These are phyloP conservation scores for Dryobota labecula DNA, from an alignment of 2,888 invertebrate species.

Conservation along the genomic window DNA sequence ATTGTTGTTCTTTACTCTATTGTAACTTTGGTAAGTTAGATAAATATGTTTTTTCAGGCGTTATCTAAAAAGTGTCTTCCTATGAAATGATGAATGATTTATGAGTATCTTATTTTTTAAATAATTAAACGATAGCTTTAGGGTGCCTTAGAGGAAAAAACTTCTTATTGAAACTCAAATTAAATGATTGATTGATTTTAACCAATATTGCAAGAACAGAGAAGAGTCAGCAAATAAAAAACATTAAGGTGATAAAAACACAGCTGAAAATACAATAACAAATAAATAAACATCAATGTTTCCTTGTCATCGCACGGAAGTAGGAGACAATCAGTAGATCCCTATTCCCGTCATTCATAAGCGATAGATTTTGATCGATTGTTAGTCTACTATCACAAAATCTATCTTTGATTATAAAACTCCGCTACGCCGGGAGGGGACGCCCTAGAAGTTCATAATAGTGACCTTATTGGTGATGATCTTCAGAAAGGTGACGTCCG, in stretches of 20 bases:
- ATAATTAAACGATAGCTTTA: background rate
- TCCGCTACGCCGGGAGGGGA: too few species aligned
- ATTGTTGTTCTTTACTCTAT: constrained; percentile 67
- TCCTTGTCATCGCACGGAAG: constrained; percentile 14
- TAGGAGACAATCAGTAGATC: constrained; percentile 20
- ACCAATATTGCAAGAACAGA: background rate
- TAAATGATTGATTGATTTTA: background rate
- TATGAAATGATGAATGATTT: constrained; percentile 26
- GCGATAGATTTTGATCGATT: constrained; percentile 29
- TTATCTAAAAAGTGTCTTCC: constrained; percentile 37
- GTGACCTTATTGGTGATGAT: background rate
- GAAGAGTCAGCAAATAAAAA: background rate
- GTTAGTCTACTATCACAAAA: constrained; percentile 1
- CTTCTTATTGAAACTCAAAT: background rate
- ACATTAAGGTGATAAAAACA: background rate
- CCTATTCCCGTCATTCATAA: constrained; percentile 24
- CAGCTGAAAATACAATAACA: background rate
- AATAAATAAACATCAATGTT: background rate
- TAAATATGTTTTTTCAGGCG: constrained; percentile 56
- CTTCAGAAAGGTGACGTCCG: too few species aligned
- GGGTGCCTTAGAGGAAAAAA: too few species aligned
- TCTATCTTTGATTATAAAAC: background rate
- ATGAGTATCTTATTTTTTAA: constrained; percentile 7
- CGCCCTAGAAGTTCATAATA: background rate
- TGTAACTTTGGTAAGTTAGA: constrained; percentile 58